Evolutionary conservation across 1,140 invertebrate species (phyloP).

Genomic region (Atta colombica): DNA sequence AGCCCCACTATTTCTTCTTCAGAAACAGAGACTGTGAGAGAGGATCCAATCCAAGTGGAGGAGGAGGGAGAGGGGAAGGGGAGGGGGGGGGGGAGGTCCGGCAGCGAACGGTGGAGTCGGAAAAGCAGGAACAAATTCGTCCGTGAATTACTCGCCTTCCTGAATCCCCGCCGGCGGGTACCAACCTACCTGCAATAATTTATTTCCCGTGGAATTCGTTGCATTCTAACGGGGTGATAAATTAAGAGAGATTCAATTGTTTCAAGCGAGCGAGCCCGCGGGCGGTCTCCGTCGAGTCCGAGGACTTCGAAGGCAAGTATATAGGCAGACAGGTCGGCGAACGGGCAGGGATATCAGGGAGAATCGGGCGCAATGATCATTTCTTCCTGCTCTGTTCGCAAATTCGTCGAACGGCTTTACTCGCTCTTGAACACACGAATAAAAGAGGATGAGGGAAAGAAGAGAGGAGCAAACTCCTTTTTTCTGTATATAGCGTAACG

Average conservation of each 20-base stretch:
- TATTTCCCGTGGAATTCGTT: slow-evolving; percentile 77
- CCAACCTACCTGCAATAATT: slow-evolving; percentile 70
- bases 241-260: slow-evolving; percentile 77
- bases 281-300: slow-evolving; percentile 56
- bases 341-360: not conserved
- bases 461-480: not conserved
- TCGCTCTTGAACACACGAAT: not conserved
- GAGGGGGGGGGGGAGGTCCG: not conserved
- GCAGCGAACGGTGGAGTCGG: not conserved
- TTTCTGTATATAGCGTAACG: slow-evolving; percentile 48
- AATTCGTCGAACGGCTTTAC: slow-evolving; percentile 58
- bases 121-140: slow-evolving; percentile 69
- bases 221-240: slow-evolving; percentile 76
- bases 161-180: slow-evolving; percentile 64
- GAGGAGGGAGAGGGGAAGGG: not conserved
- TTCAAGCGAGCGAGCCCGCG: slow-evolving; percentile 72
- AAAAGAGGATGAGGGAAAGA: not conserved
- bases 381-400: slow-evolving; percentile 54
- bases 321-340: slow-evolving; percentile 9
- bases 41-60: not conserved
- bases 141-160: slow-evolving; percentile 71
- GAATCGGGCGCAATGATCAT: slow-evolving; percentile 57
- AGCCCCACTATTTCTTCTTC: not conserved
- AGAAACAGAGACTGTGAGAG: not conserved
- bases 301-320: slow-evolving; percentile 21